phyloP scores from a whole-genome alignment of 2,797 vertebrate genomes.

The Argyrosomus regius region DNA sequence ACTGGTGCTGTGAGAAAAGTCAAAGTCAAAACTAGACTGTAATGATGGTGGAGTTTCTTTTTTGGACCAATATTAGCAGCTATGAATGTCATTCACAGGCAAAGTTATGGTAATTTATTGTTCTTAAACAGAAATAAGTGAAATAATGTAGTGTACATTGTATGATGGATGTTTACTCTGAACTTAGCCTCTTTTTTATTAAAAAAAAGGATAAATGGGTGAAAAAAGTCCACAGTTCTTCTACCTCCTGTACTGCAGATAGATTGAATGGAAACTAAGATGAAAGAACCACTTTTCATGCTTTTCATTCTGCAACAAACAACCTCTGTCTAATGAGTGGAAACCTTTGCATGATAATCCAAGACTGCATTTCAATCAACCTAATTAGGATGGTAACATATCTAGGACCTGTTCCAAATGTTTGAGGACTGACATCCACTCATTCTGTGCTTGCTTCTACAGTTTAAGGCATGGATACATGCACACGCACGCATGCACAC shows the following conservation, averaged over 20 bases:
- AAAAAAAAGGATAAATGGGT: neutral
- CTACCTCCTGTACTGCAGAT: conserved; percentile 2
- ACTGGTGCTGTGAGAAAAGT: neutral
- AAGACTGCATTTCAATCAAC: conserved; percentile 66
- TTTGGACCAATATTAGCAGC: neutral
- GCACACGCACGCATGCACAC: conserved; percentile 14
- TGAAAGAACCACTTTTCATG: conserved; percentile 44
- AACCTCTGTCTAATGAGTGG: conserved; percentile 66
- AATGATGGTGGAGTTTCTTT: neutral
- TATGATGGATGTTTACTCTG: neutral
- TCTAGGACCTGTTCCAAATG: conserved; percentile 58
- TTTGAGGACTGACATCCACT: conserved; percentile 66
- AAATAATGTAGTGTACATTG: neutral
- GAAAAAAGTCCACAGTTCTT: neutral
- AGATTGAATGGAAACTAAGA: conserved; percentile 48
- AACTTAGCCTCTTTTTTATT: neutral
- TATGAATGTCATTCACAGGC: neutral
- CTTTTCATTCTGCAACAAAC: conserved; percentile 61
- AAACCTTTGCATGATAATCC: conserved; percentile 71
- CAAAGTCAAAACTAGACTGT: neutral
- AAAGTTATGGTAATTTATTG: neutral
- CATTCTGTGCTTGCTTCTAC: conserved; percentile 39
- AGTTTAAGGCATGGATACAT: conserved; percentile 37
- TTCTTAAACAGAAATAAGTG: neutral
- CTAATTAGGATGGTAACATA: conserved; percentile 68